Percentiles rank a stretch among this genome's conserved stretches.
Evolutionary conservation across 2,797 vertebrate genomes (phyloP).

Genomic region (Moxostoma hubbsi): DNA sequence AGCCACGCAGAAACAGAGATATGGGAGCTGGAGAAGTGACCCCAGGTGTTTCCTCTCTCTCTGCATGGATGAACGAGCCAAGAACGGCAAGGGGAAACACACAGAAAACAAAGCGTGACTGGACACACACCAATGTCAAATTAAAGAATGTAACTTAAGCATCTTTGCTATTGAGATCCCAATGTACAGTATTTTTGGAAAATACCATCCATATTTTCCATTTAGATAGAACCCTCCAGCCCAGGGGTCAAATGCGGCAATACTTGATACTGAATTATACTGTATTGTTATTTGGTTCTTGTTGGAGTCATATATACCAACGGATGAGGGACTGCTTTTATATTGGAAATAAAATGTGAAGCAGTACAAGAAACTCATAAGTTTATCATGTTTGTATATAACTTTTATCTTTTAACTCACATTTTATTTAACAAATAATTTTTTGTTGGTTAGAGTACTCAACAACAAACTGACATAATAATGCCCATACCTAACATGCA

Average conservation of each 20-base stretch:
- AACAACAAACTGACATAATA: too few species aligned
- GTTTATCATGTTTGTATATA: too few species aligned
- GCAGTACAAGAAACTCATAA: too few species aligned
- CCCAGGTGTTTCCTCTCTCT: slow-evolving; percentile 63
- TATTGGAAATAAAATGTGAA: too few species aligned
- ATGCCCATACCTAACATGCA: too few species aligned
- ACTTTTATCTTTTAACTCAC: too few species aligned
- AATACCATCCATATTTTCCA: slow-evolving; percentile 1
- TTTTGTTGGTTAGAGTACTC: too few species aligned
- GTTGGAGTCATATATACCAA: too few species aligned
- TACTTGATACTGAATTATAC: background rate
- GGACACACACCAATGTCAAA: background rate
- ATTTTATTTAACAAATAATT: too few species aligned
- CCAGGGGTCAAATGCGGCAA: background rate
- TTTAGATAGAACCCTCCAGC: background rate
- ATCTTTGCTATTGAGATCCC: background rate
- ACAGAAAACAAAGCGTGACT: background rate
- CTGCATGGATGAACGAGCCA: slow-evolving; percentile 19
- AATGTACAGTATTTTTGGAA: background rate
- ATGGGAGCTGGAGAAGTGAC: slow-evolving; percentile 70
- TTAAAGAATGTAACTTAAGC: background rate
- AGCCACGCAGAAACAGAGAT: slow-evolving; percentile 65
- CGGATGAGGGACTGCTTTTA: too few species aligned
- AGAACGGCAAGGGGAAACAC: background rate
- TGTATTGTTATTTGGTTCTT: too few species aligned